Percentiles rank a stretch among this genome's conserved stretches.
These are phyloP conservation scores for Drosophila triauraria DNA, from an alignment of 1,140 invertebrate genomes.

Conservation along the genomic window DNA sequence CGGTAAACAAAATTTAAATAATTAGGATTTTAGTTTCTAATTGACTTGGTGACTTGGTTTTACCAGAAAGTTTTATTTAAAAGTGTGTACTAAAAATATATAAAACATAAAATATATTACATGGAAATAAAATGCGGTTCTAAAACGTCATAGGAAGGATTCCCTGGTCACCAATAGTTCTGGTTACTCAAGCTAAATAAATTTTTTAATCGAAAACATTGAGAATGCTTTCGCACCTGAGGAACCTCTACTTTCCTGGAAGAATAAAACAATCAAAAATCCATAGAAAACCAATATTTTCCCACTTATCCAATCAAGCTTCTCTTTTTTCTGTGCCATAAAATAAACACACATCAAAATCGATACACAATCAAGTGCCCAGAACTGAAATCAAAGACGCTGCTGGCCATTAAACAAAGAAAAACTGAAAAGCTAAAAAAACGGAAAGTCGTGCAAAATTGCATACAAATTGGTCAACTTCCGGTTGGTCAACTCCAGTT, in stretches of 20 bases:
- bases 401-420: slow-evolving; percentile 25
- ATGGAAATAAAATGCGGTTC: too few species aligned
- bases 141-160: too few species aligned
- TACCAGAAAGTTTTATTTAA: neutral
- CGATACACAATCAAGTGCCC: slow-evolving; percentile 39
- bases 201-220: too few species aligned
- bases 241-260: neutral
- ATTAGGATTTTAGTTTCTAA: neutral
- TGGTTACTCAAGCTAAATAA: too few species aligned
- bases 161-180: too few species aligned
- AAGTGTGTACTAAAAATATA: neutral
- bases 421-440: slow-evolving; percentile 6
- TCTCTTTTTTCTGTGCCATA: neutral
- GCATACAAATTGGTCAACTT: slow-evolving; percentile 64
- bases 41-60: neutral
- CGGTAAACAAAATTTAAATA: slow-evolving; percentile 40
- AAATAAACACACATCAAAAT: slow-evolving; percentile 31
- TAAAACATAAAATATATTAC: too few species aligned
- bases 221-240: too few species aligned
- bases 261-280: neutral
- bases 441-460: slow-evolving; percentile 64
- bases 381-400: slow-evolving; percentile 65
- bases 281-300: neutral
- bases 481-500: slow-evolving; percentile 53
- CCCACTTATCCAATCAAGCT: neutral